These are phyloP conservation scores for Salvelinus namaycush DNA, from an alignment of 2,113 vertebrate genomes.

Conservation along the genomic window DNA sequence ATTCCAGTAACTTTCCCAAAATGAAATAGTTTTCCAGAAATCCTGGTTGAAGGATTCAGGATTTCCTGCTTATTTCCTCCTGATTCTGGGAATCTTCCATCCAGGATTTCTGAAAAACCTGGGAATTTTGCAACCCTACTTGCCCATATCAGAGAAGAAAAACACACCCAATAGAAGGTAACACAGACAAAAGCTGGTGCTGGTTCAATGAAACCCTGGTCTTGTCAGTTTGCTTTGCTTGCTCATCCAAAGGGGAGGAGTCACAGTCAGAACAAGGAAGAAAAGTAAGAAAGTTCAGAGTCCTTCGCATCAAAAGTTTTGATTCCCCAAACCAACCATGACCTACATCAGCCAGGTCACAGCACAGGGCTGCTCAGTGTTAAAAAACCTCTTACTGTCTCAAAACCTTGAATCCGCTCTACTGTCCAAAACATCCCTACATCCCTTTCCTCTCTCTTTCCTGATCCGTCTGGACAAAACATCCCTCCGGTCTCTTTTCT, in stretches of 20 bases:
- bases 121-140: no score
- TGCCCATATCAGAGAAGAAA: no score
- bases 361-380: neutral
- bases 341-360: neutral
- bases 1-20: no score
- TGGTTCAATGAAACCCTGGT: neutral
- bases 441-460: neutral
- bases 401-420: neutral
- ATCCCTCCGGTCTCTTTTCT: neutral
- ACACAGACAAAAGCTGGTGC: no score
- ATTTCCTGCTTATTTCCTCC: no score
- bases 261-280: neutral
- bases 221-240: neutral
- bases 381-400: neutral
- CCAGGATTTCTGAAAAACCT: no score
- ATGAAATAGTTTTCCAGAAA: no score
- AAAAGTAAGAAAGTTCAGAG: neutral
- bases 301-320: neutral
- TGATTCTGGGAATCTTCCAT: no score
- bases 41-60: no score
- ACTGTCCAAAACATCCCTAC: slow-evolving; percentile 1
- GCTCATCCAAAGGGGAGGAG: neutral
- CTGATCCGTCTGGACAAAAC: slow-evolving; percentile 8
- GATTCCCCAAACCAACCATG: neutral
- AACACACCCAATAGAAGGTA: no score